These are phyloP conservation scores for Latrodectus geometricus DNA, from an alignment of 1,140 invertebrate species.

Conservation along the genomic window DNA sequence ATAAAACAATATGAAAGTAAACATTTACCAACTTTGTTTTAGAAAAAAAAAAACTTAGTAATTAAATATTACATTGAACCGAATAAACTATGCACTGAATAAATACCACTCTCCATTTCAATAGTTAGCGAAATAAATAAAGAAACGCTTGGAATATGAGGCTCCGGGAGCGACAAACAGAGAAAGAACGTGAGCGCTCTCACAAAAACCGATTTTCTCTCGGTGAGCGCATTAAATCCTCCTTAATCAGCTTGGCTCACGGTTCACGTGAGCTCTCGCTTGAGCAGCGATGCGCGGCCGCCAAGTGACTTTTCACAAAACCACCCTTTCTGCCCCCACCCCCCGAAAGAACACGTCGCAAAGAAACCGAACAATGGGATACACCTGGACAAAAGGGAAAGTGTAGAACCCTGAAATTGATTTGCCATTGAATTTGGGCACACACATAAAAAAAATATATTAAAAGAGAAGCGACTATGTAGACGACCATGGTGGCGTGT, in stretches of 20 bases:
- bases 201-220: background rate
- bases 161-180: no score
- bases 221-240: background rate
- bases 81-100: background rate
- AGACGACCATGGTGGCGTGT: background rate
- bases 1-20: no score
- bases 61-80: no score
- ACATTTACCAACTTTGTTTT: no score
- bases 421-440: no score
- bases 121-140: background rate
- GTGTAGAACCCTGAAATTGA: no score
- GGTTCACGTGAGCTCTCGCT: constrained; percentile 10
- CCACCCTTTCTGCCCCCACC: background rate
- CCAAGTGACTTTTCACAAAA: background rate
- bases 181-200: no score
- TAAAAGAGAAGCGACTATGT: background rate
- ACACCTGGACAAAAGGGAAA: constrained; percentile 12
- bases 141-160: background rate
- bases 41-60: no score
- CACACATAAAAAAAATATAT: no score
- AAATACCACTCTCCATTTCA: constrained; percentile 1
- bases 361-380: constrained; percentile 4
- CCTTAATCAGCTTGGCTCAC: constrained; percentile 18
- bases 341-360: background rate
- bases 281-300: constrained; percentile 30